Base-by-base conservation (phyloP, 2,888 invertebrate species). In the Exephanes ischioxanthus region DNA sequence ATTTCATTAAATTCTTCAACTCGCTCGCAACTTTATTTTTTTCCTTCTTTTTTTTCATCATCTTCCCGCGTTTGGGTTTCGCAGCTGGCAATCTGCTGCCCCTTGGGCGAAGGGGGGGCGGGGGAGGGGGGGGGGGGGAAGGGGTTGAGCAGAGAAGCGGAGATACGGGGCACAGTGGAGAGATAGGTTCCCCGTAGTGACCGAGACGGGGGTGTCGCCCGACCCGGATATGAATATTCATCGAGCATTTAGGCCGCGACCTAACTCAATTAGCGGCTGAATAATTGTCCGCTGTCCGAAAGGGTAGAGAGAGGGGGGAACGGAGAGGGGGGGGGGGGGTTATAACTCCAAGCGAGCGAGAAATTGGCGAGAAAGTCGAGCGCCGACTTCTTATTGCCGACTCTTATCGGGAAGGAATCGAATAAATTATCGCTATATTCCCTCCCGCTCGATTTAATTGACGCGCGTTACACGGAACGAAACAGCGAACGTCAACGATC, bases 181-280 rank as follows among this genome's bases (percentile, higher is more conserved):
- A 67, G 37, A 55, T 33, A 51, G 19, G 45, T 33, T n/a, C 68
- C 45, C 76, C 51, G 84, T 88, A 89, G 88, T 88, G 90, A 89
- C 88, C 63, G 72, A 72, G 84, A 68, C 80, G 33, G 80, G 63
- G 80, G 53, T 78, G 53, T 75, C 68, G 67, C 73, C 53, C 66
- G 55, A 48, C 75, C 73, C 68, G 79, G 77, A 88, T 89, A 92
- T 93, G 91, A 92, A 92, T 93, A 93, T 93, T 93, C 91, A 93
- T 91, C 86, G 87, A 78, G 90, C 90, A 90, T 91, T 92, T 91
- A 90, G 91, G 90, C 90, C 88, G 88, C 85, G 89, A 86, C 90
- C 90, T 92, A 92, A 92, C 91, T 92, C 92, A 91, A 92, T 92
- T 91, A 91, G 89, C 88, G 89, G 87, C 73, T 87, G 90, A 92